Evolutionary conservation across 37 sponge, comb jelly and placozoan species (phyloP), one percentile per base, ranked within the genome.

Genomic region (Geodia barretti): DNA sequence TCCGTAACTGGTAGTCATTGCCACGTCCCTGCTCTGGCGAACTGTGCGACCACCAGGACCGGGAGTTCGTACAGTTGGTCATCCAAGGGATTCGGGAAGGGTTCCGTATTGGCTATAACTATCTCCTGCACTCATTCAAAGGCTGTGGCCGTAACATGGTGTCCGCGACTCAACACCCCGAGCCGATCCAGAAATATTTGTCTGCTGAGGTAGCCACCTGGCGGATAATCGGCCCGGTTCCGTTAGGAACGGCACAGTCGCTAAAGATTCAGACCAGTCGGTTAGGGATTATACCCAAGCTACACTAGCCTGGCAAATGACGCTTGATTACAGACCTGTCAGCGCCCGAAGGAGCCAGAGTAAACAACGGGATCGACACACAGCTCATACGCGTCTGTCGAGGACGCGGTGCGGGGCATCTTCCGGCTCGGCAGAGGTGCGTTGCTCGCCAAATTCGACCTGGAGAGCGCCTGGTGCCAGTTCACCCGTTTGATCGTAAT

Each of bases 31-130:
- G n/a, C n/a, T n/a, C n/a, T n/a, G n/a, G n/a, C n/a, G n/a, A n/a
- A n/a, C 67, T 78, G 17, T 67, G 24, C 42, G 24, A 23, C 2
- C 67, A 63, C 67, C 78, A 65, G 1, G 78, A 78, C 42, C 17
- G 67, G 26, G 66, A 39, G 40, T 78, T 31, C 37, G 78, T 33
- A 1, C 39, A 78, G 42, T 64, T n/a, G 20, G 26, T 78, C 19
- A 1, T 64, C 26, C 28, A 33, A 7, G 78, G 66, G 1, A 30
- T 78, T 8, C 17, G 36, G 11, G 17, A 78, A 14, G 78, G 78
- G 25, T 78, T 78, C 42, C 8, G 78, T 28, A 65, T 78, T 4
- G 78, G 78, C n/a, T 78, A n/a, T 28, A 21, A 39, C 41, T 23
- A 64, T 1, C 24, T 3, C 3, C 7, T 4, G 41, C 24, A 30